Percentiles rank a stretch among this genome's conserved stretches.
Evolutionary conservation across 2,797 vertebrate species (phyloP).

Genomic region (Epinephelus awoara): DNA sequence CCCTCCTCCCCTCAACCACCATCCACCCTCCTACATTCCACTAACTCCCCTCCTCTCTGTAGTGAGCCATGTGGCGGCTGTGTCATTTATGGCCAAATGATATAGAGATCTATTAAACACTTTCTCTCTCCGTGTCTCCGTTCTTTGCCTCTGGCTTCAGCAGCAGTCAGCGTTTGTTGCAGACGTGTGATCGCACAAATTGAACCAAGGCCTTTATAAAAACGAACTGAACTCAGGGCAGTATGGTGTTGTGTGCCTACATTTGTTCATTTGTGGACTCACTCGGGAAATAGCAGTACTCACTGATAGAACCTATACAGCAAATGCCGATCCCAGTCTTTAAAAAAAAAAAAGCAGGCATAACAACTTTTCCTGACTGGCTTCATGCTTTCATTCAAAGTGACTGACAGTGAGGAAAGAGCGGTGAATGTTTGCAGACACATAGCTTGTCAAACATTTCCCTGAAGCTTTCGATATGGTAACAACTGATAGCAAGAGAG

Average conservation of each 20-base stretch:
- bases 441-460: background rate
- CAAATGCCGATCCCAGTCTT: background rate
- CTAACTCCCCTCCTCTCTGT: slow-evolving; percentile 4
- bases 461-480: slow-evolving; percentile 16
- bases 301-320: background rate
- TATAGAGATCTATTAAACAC: slow-evolving; percentile 55
- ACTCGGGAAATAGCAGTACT: slow-evolving; percentile 2
- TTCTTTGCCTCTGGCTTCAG: slow-evolving; percentile 35
- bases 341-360: background rate
- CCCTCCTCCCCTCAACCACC: background rate
- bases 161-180: slow-evolving; percentile 48
- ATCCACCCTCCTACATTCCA: background rate
- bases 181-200: slow-evolving; percentile 17
- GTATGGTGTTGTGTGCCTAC: background rate
- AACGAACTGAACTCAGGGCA: slow-evolving; percentile 1
- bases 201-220: slow-evolving; percentile 9
- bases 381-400: background rate
- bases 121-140: slow-evolving; percentile 10
- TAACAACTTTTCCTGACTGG: background rate
- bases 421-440: slow-evolving; percentile 1
- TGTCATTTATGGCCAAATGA: slow-evolving; percentile 63
- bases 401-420: slow-evolving; percentile 9
- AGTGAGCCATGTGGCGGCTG: slow-evolving; percentile 26
- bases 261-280: slow-evolving; percentile 1
- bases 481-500: slow-evolving; percentile 13